These are phyloP conservation scores for Chydorus sphaericus DNA, from an alignment of 2,888 invertebrate genomes.

Conservation along the genomic window DNA sequence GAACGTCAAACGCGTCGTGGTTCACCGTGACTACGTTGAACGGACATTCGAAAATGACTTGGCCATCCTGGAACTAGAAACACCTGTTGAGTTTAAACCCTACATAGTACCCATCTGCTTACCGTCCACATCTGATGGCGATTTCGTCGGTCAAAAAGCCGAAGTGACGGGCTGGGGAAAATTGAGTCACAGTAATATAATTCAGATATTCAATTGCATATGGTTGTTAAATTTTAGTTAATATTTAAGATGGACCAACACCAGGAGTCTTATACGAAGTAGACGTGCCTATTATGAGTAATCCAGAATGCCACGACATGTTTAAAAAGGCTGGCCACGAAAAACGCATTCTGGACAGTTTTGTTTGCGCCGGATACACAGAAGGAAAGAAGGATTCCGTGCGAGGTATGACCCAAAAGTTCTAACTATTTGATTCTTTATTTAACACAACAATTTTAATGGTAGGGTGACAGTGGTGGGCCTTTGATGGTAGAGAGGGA, in stretches of 20 bases:
- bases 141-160: conserved; percentile 72
- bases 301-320: conserved; percentile 84
- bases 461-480: conserved; percentile 81
- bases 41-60: conserved; percentile 85
- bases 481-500: conserved; percentile 67
- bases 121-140: conserved; percentile 50
- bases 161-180: conserved; percentile 88
- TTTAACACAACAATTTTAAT: not conserved
- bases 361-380: conserved; percentile 83
- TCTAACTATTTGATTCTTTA: not conserved
- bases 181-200: conserved; percentile 57
- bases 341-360: conserved; percentile 71
- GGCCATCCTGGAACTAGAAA: conserved; percentile 69
- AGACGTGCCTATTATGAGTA: conserved; percentile 78
- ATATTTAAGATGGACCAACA: conserved; percentile 51
- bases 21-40: conserved; percentile 75
- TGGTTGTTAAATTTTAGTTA: not conserved
- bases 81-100: conserved; percentile 63
- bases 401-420: conserved; percentile 48
- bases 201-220: not conserved
- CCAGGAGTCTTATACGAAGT: conserved; percentile 82
- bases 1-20: conserved; percentile 72
- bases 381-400: conserved; percentile 83
- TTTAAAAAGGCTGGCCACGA: conserved; percentile 78
- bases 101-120: conserved; percentile 88